Base-by-base conservation (phyloP, 2,888 invertebrate genomes). In the Nephrocerus scutellatus region DNA sequence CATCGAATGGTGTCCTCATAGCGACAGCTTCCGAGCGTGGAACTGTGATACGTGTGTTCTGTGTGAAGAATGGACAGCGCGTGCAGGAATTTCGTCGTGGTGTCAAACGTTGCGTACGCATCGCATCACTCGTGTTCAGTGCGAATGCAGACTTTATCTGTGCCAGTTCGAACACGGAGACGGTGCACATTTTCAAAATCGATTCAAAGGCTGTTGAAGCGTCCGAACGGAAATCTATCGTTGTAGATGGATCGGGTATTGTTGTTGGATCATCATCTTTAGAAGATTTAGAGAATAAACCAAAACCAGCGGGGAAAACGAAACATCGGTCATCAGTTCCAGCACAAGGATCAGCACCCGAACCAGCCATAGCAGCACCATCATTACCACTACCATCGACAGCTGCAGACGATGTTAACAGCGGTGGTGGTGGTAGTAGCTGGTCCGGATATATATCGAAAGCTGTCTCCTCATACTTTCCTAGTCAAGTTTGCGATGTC, bases 21-120 rank as follows among this genome's bases (percentile, higher is more conserved):
- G 69, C 68, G 16, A 68, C 68, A 5, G 68, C 68, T 30, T 68
- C 68, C 1, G 66, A 66, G 48, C 61, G 68, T 6, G 68, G 68
- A 16, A 68, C 68, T 43, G 69, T 68, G 46, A 68, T 68, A 54
- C 57, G 68, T 8, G 61, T 68, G n/a, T 68, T 68, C 42, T 67
- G 65, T 39, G 66, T 65, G 5, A 62, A 63, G 47, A 68, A 64
- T 44, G 68, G 67, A 3, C 66, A 68, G 44, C 56, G 60, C 22
- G 60, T 68, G 4, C 66, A 68, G 50, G 68, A 68, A 48, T 68
- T 68, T 42, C 55, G 68, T 12, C 61, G 68, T 1, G 68, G 68
- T 12, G 60, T 68, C 7, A 68, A 66, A 24, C 59, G 68, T 21
- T 65, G 66, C 30, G 68, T 67, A 5, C 50, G 57, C 6, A 68